Base-by-base conservation (phyloP, 2,888 invertebrate genomes). In the Linyphia triangularis region DNA sequence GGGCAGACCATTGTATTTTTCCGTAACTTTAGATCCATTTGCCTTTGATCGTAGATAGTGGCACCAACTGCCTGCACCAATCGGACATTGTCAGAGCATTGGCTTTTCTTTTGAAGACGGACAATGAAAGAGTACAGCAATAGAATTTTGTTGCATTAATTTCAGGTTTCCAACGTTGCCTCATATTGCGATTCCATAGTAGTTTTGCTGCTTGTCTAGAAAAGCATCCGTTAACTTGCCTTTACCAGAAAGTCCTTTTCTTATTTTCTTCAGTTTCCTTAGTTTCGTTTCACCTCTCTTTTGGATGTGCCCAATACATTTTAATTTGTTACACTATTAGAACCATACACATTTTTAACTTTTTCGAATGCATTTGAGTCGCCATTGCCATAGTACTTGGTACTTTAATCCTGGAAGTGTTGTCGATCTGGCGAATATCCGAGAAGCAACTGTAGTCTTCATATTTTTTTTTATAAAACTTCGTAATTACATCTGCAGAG, bases 141-240 rank as follows among this genome's bases (percentile, higher is more conserved):
- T 61, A 2, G 61, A 37, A 9, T 30, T n/a, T n/a, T n/a, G n/a
- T n/a, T n/a, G n/a, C 61, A 82, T 37, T 5, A 16, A 16, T 59
- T 26, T n/a, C 1, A 81, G 10, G 6, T 72, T 40, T 22, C 24
- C 19, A 1, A 70, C 37, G 28, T 63, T 82, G 0, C 43, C 61
- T 1, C 72, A 19, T 1, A 82, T 61, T 19, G 70, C 70, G 28
- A 82, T 82, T 2, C 59, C 37, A 33, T 82, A 82, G 26, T 82
- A 82, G 10, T 72, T 82, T 37, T 82, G 82, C 10, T 72, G 13
- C n/a, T 61, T 70, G 9, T 82, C 61, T 13, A 72, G 70, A 10
- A 82, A 61, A 10, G 19, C 13, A 70, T 82, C 70, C 0, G 81
- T 70, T 4, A 70, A n/a, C 40, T 82, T 57, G 5, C 70, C 61